Evolutionary conservation across 2,888 invertebrate genomes (phyloP).

Genomic region (Synergus gifuensis): DNA sequence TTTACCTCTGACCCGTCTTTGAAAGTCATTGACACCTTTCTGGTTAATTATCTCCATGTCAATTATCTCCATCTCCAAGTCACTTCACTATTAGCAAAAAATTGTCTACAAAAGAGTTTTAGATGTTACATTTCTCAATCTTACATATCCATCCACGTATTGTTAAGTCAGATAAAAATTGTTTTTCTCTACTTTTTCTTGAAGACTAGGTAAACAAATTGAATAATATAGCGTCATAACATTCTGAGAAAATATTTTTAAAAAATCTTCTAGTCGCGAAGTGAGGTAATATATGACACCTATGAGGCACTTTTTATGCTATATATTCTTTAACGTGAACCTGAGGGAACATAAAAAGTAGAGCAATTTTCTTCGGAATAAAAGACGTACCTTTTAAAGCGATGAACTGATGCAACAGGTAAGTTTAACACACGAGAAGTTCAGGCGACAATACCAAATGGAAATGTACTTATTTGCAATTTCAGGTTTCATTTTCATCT

Average conservation of each 20-base stretch:
- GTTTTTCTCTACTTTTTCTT: background rate
- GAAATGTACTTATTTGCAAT: background rate
- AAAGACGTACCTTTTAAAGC: background rate
- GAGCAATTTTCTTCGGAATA: background rate
- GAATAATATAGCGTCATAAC: background rate
- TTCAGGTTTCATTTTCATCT: background rate
- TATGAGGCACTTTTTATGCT: background rate
- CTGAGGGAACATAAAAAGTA: background rate
- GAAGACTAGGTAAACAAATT: background rate
- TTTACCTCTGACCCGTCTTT: background rate
- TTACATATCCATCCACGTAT: no score
- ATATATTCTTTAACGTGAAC: background rate
- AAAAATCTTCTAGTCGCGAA: background rate
- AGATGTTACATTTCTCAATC: no score
- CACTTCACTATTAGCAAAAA: background rate
- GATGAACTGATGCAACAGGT: constrained; percentile 21
- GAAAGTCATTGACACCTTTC: background rate
- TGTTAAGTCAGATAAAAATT: no score
- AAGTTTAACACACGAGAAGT: background rate
- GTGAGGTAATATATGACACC: background rate
- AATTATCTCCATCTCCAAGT: background rate
- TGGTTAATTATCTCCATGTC: background rate
- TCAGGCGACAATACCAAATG: background rate
- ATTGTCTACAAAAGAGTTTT: background rate
- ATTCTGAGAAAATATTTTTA: background rate